A percentile compares a stretch with the other conserved stretches of the same genome.
phyloP scores from a whole-genome alignment of 2,888 invertebrate genomes.

The Strigamia transsilvanica region DNA sequence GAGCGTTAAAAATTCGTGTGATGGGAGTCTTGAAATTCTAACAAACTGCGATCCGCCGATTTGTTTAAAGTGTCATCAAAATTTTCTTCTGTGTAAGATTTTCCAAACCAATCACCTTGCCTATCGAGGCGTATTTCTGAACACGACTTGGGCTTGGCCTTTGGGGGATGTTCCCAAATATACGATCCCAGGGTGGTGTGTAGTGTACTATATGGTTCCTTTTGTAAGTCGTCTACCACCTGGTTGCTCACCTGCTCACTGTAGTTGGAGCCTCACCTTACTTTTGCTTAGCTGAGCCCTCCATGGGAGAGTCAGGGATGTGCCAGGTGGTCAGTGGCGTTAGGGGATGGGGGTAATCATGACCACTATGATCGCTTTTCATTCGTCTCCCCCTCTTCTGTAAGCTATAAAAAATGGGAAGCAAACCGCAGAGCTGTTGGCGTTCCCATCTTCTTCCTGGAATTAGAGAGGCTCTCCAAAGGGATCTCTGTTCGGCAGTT shows the following conservation, averaged over 20 bases:
- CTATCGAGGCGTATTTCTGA: background rate
- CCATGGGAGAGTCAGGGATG: conserved; percentile 34
- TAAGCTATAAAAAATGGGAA: conserved; percentile 33
- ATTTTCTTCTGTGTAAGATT: too few species aligned
- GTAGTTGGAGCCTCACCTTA: background rate
- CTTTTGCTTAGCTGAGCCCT: conserved; percentile 6
- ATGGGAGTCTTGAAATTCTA: background rate
- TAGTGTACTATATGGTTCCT: conserved; percentile 3
- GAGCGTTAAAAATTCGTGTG: conserved; percentile 17
- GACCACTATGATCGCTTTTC: conserved; percentile 39
- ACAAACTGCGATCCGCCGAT: too few species aligned
- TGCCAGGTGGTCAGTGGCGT: conserved; percentile 33
- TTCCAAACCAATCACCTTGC: background rate
- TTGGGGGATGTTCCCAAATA: conserved; percentile 1
- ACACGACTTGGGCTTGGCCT: conserved; percentile 19
- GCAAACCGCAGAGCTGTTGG: conserved; percentile 48
- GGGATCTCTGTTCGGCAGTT: background rate
- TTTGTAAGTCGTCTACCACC: conserved; percentile 35
- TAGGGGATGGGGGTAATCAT: conserved; percentile 48
- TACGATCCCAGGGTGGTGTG: background rate
- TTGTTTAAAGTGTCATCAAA: too few species aligned
- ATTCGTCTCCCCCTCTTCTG: conserved; percentile 27
- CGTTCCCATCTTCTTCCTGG: conserved; percentile 40
- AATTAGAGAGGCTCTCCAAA: conserved; percentile 7
- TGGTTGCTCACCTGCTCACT: conserved; percentile 30